phyloP scores from a whole-genome alignment of 2,113 vertebrate species.

The Grammomys dolichurus region DNA sequence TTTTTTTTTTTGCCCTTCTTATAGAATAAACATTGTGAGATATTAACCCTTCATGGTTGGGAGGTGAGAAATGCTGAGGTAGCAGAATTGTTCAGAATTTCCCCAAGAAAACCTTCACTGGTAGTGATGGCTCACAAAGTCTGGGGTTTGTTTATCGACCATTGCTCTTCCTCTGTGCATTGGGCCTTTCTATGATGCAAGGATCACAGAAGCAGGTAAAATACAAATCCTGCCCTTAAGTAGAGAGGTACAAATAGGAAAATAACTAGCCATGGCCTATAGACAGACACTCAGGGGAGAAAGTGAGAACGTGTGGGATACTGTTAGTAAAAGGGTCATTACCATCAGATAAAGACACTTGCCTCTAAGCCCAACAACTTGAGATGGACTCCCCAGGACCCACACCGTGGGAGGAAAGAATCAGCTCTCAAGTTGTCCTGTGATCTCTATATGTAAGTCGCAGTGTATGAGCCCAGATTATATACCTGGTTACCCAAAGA shows the following conservation, averaged over 20 bases:
- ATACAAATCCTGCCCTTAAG: neutral
- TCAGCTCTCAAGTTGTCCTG: neutral
- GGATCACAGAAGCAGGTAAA: neutral
- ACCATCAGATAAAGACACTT: neutral
- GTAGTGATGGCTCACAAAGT: neutral
- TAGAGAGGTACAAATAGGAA: neutral
- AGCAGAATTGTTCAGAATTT: neutral
- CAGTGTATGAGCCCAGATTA: neutral
- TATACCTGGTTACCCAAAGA: neutral
- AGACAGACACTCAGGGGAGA: rapidly evolving
- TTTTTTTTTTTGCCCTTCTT: neutral
- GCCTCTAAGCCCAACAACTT: neutral
- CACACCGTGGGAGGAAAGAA: neutral
- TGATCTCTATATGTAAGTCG: neutral
- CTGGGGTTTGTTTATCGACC: neutral
- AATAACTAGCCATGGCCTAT: neutral
- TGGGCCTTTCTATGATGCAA: neutral
- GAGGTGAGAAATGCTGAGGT: neutral
- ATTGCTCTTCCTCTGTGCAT: neutral
- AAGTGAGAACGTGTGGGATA: rapidly evolving
- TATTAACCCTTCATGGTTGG: neutral
- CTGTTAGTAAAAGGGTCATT: neutral
- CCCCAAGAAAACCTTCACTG: neutral
- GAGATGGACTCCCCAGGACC: neutral
- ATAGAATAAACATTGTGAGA: neutral